These are phyloP conservation scores for Pyralis farinalis DNA, from an alignment of 2,888 invertebrate genomes.

Conservation along the genomic window DNA sequence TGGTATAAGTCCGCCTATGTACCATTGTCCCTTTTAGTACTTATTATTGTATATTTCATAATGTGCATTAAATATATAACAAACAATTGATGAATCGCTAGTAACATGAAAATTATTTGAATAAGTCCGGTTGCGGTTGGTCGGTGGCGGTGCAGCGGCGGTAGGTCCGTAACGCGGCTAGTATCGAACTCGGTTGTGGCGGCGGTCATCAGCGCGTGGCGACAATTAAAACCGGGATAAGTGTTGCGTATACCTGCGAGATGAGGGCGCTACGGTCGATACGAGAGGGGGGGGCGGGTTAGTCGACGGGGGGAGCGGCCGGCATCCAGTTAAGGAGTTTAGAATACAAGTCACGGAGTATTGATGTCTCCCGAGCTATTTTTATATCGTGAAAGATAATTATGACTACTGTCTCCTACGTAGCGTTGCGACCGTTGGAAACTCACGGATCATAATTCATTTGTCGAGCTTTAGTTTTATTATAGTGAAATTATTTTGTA, in stretches of 20 bases:
- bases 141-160: too few relatives aligned
- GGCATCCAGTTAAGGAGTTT: slow-evolving; percentile 72
- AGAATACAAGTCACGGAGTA: slow-evolving; percentile 70
- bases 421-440: too few relatives aligned
- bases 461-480: too few relatives aligned
- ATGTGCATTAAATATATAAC: too few relatives aligned
- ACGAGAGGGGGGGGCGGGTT: slow-evolving; percentile 39
- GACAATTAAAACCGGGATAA: slow-evolving; percentile 80
- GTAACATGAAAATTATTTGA: slow-evolving; percentile 7
- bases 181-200: slow-evolving; percentile 39
- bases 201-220: slow-evolving; percentile 76
- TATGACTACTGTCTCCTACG: slow-evolving; percentile 27
- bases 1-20: too few relatives aligned
- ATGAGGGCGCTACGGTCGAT: slow-evolving; percentile 77
- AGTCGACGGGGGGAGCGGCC: slow-evolving; percentile 36
- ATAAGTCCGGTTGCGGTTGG: slow-evolving; percentile 8
- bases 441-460: too few relatives aligned
- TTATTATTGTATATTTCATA: too few relatives aligned
- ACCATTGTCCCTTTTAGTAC: too few relatives aligned
- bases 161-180: slow-evolving; percentile 31
- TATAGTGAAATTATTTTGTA: too few relatives aligned
- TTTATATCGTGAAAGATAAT: slow-evolving; percentile 33
- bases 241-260: slow-evolving; percentile 78
- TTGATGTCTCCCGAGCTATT: slow-evolving; percentile 58
- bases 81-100: too few relatives aligned